phyloP scores from a whole-genome alignment of 2,797 vertebrate genomes.

The Gallirallus australis region DNA sequence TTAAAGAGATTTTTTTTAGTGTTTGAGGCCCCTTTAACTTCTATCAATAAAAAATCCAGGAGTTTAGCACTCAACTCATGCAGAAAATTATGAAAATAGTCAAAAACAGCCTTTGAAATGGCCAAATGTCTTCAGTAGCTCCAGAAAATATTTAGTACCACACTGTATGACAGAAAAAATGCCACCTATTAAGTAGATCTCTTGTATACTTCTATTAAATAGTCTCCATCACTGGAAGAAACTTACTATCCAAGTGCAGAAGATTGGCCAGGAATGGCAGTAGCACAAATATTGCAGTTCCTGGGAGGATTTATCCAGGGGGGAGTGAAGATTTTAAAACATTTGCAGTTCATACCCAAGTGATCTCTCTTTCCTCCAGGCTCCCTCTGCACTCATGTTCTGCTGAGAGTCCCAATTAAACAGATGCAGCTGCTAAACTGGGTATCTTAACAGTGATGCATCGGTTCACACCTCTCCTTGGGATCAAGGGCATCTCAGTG shows the following conservation, averaged over 20 bases:
- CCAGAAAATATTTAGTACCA: background rate
- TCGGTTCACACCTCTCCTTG: background rate
- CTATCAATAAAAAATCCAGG: background rate
- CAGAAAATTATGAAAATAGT: background rate
- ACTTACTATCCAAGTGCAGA: background rate
- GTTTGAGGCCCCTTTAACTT: background rate
- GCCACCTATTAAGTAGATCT: background rate
- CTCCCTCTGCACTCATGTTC: background rate
- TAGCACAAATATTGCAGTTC: background rate
- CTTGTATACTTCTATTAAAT: background rate
- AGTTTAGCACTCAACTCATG: background rate
- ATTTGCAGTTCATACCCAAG: background rate
- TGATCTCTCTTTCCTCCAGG: background rate
- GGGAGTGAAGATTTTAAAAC: background rate
- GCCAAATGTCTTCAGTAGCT: background rate
- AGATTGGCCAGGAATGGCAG: background rate
- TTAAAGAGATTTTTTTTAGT: background rate
- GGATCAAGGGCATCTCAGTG: background rate
- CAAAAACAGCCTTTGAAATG: background rate
- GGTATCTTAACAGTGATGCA: background rate
- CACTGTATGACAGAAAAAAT: background rate
- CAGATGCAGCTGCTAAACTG: background rate
- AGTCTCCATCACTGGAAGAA: background rate
- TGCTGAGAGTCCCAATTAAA: background rate
- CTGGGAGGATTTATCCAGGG: background rate